Evolutionary conservation across 92 coral and sea anemone species (phyloP).

Genomic region (Umimayanthus kanabou): DNA sequence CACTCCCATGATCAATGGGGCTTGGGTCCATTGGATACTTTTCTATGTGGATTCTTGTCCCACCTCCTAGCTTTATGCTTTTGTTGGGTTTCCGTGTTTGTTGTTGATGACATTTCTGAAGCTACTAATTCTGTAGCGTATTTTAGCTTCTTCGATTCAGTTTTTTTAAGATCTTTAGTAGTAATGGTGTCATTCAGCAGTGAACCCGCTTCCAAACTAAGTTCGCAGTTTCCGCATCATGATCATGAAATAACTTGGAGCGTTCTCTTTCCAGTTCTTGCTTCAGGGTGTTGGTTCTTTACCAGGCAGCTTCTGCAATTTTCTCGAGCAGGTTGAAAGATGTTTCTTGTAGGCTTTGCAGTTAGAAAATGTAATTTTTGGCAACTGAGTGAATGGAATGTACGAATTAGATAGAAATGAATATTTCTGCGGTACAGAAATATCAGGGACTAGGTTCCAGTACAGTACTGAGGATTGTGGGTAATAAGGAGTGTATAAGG

Average conservation of each 20-base stretch:
- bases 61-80: background rate
- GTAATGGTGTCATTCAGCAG: slow-evolving; percentile 25
- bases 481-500: no score
- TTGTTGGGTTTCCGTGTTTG: background rate
- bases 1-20: background rate
- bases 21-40: slow-evolving; percentile 1
- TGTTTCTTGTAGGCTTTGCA: background rate
- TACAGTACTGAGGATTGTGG: no score
- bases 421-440: no score
- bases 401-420: no score
- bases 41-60: background rate
- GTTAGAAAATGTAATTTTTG: no score
- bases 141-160: background rate
- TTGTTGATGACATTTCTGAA: background rate
- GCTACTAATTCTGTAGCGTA: background rate
- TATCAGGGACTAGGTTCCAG: no score
- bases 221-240: background rate
- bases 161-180: background rate
- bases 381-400: no score
- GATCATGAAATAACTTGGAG: background rate
- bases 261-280: background rate
- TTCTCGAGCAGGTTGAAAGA: background rate
- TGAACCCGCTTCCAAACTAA: background rate
- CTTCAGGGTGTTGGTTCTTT: background rate
- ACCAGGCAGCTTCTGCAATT: background rate